Evolutionary conservation across 2,797 vertebrate genomes (phyloP), one percentile per base, ranked within the genome.

Genomic region (Clarias pachynema): DNA sequence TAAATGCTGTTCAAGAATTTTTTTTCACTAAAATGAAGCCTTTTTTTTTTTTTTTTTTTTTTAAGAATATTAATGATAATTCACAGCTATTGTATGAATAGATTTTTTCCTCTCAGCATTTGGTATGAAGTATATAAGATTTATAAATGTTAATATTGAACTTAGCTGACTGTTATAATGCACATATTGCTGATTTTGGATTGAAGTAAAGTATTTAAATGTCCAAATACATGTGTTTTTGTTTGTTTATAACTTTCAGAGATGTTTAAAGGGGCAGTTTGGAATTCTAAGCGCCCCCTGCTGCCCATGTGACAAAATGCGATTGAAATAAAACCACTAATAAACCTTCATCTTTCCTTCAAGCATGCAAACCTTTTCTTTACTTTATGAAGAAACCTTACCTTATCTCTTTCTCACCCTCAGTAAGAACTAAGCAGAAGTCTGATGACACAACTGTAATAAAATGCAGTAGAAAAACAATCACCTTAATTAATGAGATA

Each of bases 401-500:
- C 5, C 2, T 59, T 31, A 3, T 14, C 31, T 60, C 26, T 40
- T 40, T 34, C 18, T 78, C 29, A 18, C 24, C 12, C 53, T 77
- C 22, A 1, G 22, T 2, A 24, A 34, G 53, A 59, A 77, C 31
- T 77, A 12, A 59, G 20, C 26, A 20, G 31, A 22, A 59, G 4
- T 59, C 16, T 31, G 29, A 75, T 20, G 49, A 22, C 29, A 34
- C 24, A 12, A n/a, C 24, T 37, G 10, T 62, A 62, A 62, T 79
- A 37, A 60, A 44, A 63, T 63, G 60, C 9, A 16, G 57, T 1
- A n/a, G 77, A 40, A 44, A 40, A 62, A 40, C 59, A 79, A 26
- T 78, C 56, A n/a, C 34, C 7, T 62, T 40, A 79, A 65, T 29
- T 79, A 60, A 10, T 44, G 16, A 37, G 78, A 79, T 65, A 65